Percentiles rank a stretch among this genome's conserved stretches.
Evolutionary conservation across 2,797 vertebrate genomes (phyloP).

Genomic region (Xiphorhynchus erythropygius): DNA sequence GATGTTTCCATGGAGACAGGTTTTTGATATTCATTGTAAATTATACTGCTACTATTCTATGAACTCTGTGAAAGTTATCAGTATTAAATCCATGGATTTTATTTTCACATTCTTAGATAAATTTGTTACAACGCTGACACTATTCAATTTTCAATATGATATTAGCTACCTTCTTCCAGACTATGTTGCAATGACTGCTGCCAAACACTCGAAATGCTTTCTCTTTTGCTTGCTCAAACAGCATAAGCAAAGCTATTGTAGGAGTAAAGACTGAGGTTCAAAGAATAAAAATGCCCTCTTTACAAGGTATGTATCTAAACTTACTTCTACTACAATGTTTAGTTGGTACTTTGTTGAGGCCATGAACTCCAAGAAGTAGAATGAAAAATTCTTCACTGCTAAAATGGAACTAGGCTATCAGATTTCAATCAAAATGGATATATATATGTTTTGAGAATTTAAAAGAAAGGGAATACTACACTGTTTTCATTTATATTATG

Average conservation of each 20-base stretch:
- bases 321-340: neutral
- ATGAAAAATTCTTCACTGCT: neutral
- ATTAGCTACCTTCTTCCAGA: neutral
- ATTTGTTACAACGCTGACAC: neutral
- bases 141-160: neutral
- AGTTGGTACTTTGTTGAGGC: neutral
- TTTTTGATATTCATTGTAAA: neutral
- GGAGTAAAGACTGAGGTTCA: neutral
- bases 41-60: neutral
- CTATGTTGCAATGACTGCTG: neutral
- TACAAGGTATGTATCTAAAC: neutral
- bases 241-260: neutral
- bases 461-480: neutral
- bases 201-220: neutral
- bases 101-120: neutral
- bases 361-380: neutral
- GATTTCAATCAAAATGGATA: neutral
- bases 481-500: neutral
- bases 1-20: neutral
- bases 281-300: neutral
- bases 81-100: neutral
- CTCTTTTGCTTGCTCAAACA: neutral
- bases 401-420: neutral
- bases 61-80: neutral
- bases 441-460: neutral